Evolutionary conservation across 1,140 invertebrate species (phyloP).

Genomic region (Paraescarpia echinospica): DNA sequence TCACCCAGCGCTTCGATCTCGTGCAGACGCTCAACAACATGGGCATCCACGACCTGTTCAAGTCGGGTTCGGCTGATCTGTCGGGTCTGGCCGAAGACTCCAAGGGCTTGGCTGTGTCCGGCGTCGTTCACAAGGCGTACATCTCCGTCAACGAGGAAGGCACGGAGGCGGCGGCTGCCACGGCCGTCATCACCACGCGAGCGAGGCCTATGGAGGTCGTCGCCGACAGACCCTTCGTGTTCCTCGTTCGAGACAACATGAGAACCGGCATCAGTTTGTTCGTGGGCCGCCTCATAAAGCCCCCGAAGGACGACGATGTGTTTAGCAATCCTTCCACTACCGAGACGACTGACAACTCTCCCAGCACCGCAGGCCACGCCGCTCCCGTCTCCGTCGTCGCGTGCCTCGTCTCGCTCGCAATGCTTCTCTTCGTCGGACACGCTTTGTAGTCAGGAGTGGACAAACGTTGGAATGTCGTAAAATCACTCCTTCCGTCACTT

Average conservation of each 20-base stretch:
- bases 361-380: neutral
- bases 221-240: constrained; percentile 16
- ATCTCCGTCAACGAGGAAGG: constrained; percentile 21
- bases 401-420: neutral
- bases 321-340: no score
- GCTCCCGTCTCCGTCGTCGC: neutral
- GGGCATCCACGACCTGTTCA: constrained; percentile 19
- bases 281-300: constrained; percentile 9
- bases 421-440: neutral
- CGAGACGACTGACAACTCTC: no score
- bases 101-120: constrained; percentile 4
- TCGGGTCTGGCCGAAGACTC: neutral
- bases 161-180: constrained; percentile 32
- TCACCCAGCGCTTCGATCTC: constrained; percentile 42
- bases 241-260: constrained; percentile 5
- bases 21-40: neutral
- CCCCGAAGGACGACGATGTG: neutral
- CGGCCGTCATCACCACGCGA: constrained; percentile 18
- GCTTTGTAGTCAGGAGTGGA: neutral
- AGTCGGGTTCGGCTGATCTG: neutral
- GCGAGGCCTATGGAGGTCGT: neutral
- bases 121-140: constrained; percentile 29
- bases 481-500: no score
- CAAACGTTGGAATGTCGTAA: neutral
- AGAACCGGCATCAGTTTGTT: neutral